Percentiles rank a stretch among this genome's conserved stretches.
Conservation (phyloP, 2,888 invertebrate species). For the Polietes domitor region DNA sequence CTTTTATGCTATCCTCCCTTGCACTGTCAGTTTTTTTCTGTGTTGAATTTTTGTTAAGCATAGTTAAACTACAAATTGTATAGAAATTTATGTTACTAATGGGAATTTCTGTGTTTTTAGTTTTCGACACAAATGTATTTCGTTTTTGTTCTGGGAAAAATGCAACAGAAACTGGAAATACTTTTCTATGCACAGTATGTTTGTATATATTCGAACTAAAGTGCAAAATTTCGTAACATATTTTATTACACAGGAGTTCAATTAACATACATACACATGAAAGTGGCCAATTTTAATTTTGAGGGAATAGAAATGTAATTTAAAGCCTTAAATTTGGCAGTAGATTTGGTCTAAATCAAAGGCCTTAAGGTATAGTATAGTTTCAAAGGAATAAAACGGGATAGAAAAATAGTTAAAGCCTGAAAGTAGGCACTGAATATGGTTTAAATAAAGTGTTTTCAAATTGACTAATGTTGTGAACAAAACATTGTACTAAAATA, state of each 20-base stretch:
- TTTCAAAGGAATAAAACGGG: background rate
- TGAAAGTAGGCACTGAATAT: background rate
- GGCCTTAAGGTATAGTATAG: background rate
- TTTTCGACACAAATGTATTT: constrained; percentile 13
- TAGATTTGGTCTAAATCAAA: background rate
- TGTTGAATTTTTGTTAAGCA: background rate
- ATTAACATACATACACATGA: background rate
- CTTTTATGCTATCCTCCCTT: background rate
- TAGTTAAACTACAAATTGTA: constrained; percentile 12
- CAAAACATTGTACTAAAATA: too few relatives aligned
- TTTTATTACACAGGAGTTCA: constrained; percentile 17
- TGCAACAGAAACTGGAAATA: background rate
- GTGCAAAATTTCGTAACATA: constrained; percentile 20
- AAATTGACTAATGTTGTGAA: too few relatives aligned
- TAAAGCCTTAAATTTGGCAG: background rate
- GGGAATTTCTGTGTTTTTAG: constrained; percentile 37
- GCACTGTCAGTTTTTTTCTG: background rate
- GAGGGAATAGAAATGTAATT: background rate
- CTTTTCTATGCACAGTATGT: background rate
- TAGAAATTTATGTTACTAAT: constrained; percentile 46
- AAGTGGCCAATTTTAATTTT: background rate
- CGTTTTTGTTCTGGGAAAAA: background rate
- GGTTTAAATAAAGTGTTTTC: too few relatives aligned
- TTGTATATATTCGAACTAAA: background rate
- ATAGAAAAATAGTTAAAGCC: too few relatives aligned